A percentile compares a stretch with the other conserved stretches of the same genome.
These are phyloP conservation scores for Caenorhabditis sp. DNA, from an alignment of 2,888 invertebrate genomes.

Conservation along the genomic window DNA sequence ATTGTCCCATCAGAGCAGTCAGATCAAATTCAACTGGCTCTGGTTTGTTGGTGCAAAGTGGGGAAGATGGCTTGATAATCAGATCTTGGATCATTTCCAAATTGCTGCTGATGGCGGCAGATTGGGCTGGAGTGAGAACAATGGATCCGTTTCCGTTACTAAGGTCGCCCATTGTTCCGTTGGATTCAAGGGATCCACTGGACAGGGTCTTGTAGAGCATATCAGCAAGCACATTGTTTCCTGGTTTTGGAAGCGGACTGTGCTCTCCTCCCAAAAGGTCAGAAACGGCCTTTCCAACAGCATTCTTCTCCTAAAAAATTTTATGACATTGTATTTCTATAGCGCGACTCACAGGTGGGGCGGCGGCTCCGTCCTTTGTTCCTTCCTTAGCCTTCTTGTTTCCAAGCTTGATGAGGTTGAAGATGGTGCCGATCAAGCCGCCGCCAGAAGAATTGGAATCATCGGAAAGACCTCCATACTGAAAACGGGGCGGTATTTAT, in stretches of 20 bases:
- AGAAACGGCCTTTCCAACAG: slow-evolving; percentile 78
- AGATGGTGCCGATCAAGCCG: slow-evolving; percentile 81
- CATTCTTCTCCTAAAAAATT: slow-evolving; percentile 64
- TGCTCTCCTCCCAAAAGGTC: slow-evolving; percentile 79
- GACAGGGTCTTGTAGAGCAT: slow-evolving; percentile 83
- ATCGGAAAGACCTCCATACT: slow-evolving; percentile 80
- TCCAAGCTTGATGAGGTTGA: slow-evolving; percentile 79
- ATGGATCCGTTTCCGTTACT: slow-evolving; percentile 65
- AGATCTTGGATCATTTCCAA: slow-evolving; percentile 83
- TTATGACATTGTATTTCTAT: neutral
- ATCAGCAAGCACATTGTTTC: slow-evolving; percentile 80
- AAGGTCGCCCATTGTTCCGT: slow-evolving; percentile 62
- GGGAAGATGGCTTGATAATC: slow-evolving; percentile 82
- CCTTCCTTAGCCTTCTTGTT: slow-evolving; percentile 73
- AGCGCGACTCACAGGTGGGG: slow-evolving; percentile 12
- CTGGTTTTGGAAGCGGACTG: slow-evolving; percentile 77
- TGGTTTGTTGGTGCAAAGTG: slow-evolving; percentile 83
- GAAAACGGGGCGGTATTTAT: slow-evolving; percentile 31
- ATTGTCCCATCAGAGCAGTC: slow-evolving; percentile 82
- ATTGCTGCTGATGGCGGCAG: slow-evolving; percentile 81
- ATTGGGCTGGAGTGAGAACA: slow-evolving; percentile 77
- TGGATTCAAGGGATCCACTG: slow-evolving; percentile 76
- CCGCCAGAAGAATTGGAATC: slow-evolving; percentile 77
- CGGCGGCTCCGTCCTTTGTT: slow-evolving; percentile 20
- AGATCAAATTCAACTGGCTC: slow-evolving; percentile 81